Evolutionary conservation across 2,888 invertebrate species (phyloP).

Genomic region (Acronicta leporina): DNA sequence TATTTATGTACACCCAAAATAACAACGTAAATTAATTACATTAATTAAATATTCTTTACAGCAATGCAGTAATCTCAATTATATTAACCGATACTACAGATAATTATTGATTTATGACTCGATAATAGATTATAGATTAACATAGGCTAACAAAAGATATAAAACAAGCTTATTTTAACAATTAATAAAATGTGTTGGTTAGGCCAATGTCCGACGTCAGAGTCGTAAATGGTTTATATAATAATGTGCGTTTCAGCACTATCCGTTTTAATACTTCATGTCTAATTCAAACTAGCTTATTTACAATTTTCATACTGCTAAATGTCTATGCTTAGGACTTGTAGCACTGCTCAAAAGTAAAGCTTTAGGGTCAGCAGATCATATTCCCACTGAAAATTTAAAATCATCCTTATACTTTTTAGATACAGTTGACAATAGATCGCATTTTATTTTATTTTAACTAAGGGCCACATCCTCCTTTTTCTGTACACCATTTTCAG

Average conservation of each 20-base stretch:
- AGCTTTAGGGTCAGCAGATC: neutral
- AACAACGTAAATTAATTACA: constrained; percentile 20
- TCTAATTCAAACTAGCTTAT: constrained; percentile 21
- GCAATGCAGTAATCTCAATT: constrained; percentile 20
- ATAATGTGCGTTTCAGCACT: constrained; percentile 27
- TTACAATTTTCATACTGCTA: constrained; percentile 9
- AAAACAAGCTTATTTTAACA: neutral
- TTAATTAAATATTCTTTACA: constrained; percentile 19
- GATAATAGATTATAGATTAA: neutral
- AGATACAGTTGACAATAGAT: neutral
- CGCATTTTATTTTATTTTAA: neutral
- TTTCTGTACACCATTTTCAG: neutral
- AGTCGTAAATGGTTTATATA: neutral
- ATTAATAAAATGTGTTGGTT: constrained; percentile 15
- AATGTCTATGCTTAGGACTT: too few relatives aligned
- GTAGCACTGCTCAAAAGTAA: neutral
- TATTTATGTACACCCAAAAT: constrained; percentile 48
- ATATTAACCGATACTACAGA: constrained; percentile 3
- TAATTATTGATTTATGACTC: neutral
- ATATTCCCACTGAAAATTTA: neutral
- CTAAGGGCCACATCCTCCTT: neutral
- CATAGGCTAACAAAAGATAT: neutral
- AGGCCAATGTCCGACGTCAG: constrained; percentile 8
- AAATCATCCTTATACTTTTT: neutral
- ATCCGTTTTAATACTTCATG: constrained; percentile 15